Conservation (phyloP, 2,113 vertebrate genomes). For the Amazona vittata region DNA sequence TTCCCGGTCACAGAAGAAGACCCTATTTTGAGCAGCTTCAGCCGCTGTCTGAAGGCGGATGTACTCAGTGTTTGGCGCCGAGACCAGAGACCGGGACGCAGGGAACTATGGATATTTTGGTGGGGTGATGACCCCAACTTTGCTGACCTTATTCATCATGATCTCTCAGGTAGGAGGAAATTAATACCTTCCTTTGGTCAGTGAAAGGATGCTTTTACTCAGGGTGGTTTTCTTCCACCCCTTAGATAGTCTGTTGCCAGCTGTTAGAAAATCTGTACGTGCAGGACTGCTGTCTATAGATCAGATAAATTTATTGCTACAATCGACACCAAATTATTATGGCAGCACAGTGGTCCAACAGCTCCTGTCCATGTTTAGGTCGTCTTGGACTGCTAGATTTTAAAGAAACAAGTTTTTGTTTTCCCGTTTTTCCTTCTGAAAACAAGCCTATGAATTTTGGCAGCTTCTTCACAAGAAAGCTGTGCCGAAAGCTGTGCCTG, state of each 20-base stretch:
- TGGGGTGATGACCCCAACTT: slow-evolving; percentile 98
- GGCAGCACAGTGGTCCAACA: too few species aligned
- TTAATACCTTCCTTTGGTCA: not conserved
- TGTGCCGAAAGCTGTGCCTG: not conserved
- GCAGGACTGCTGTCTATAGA: not conserved
- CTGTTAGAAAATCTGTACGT: not conserved
- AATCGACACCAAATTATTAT: rapidly evolving
- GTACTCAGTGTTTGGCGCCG: slow-evolving; percentile 94
- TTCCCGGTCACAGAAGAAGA: slow-evolving; percentile 98
- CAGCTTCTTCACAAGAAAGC: slow-evolving; percentile 15
- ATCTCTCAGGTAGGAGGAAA: slow-evolving; percentile 85
- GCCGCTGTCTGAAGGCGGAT: slow-evolving; percentile 94
- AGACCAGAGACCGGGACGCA: slow-evolving; percentile 90
- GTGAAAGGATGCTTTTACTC: not conserved
- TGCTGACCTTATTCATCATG: slow-evolving; percentile 93
- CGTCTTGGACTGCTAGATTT: not conserved
- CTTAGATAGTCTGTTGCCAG: not conserved
- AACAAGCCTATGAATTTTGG: not conserved
- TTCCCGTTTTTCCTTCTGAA: not conserved
- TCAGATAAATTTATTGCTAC: not conserved
- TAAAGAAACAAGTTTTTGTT: not conserved
- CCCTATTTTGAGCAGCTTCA: slow-evolving; percentile 98
- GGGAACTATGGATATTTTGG: slow-evolving; percentile 98
- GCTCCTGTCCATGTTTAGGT: not conserved
- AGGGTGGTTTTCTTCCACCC: not conserved